Percentiles rank a stretch among this genome's conserved stretches.
phyloP scores from a whole-genome alignment of 2,113 vertebrate genomes.

The Pseudorectes ferrugineus region DNA sequence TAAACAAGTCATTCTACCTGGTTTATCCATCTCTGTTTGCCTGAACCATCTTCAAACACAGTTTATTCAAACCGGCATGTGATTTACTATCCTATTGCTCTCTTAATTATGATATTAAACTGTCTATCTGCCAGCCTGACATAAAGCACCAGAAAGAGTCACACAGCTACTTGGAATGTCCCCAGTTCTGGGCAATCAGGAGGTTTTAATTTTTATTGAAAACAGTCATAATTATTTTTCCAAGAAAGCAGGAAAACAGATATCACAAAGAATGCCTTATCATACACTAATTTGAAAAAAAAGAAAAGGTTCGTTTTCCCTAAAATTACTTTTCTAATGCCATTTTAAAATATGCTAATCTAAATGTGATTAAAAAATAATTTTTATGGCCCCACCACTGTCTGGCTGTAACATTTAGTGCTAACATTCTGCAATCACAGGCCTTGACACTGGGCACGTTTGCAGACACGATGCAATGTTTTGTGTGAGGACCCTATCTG shows the following conservation, averaged over 20 bases:
- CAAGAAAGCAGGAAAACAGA: background rate
- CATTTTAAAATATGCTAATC: background rate
- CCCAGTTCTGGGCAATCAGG: background rate
- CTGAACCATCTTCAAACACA: background rate
- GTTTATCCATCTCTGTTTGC: background rate
- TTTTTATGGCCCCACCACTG: background rate
- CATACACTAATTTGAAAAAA: background rate
- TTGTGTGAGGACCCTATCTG: background rate
- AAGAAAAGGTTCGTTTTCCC: background rate
- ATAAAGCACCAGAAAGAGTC: background rate
- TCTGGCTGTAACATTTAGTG: background rate
- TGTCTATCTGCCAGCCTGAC: background rate
- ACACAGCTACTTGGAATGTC: background rate
- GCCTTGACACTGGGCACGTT: background rate
- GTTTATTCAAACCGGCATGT: background rate
- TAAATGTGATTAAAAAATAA: background rate
- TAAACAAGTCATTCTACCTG: background rate
- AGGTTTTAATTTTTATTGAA: background rate
- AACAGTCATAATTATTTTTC: background rate
- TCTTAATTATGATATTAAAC: background rate
- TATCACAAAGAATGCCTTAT: background rate
- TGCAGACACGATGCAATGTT: conserved; percentile 22
- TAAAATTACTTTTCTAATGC: background rate
- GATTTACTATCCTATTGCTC: background rate
- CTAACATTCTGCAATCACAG: background rate